Conservation (phyloP, 1,140 invertebrate species). For the Drosophila elegans region DNA sequence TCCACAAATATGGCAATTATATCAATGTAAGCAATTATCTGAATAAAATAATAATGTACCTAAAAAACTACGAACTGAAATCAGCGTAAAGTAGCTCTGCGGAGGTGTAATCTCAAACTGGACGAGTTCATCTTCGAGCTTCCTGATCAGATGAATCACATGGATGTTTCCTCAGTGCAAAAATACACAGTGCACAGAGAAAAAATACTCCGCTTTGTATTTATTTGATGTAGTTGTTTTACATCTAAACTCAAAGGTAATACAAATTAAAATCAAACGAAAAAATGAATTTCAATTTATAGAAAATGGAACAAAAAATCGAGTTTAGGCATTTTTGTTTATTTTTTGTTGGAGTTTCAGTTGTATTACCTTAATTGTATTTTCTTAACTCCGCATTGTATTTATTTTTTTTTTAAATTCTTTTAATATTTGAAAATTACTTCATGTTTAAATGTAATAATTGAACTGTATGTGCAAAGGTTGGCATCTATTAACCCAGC, state of each 20-base stretch:
- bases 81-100: background rate
- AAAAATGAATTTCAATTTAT: too few relatives aligned
- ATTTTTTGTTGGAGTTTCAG: too few relatives aligned
- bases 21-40: conserved; percentile 13
- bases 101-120: background rate
- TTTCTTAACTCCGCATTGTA: too few relatives aligned
- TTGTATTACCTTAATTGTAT: too few relatives aligned
- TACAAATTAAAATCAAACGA: too few relatives aligned
- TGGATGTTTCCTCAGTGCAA: background rate
- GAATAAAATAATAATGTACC: conserved; percentile 14
- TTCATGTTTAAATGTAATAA: background rate
- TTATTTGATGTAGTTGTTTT: too few relatives aligned
- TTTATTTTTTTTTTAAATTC: background rate
- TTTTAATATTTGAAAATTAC: background rate
- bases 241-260: too few relatives aligned
- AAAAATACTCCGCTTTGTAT: too few relatives aligned
- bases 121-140: background rate
- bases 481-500: background rate
- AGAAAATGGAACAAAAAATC: too few relatives aligned
- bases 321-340: too few relatives aligned
- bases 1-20: conserved; percentile 17
- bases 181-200: too few relatives aligned
- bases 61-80: background rate
- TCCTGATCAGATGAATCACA: conserved; percentile 24
- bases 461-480: too few relatives aligned